A percentile compares a stretch with the other conserved stretches of the same genome.
Conservation (phyloP, 2,113 vertebrate genomes). For the Tapirus terrestris region DNA sequence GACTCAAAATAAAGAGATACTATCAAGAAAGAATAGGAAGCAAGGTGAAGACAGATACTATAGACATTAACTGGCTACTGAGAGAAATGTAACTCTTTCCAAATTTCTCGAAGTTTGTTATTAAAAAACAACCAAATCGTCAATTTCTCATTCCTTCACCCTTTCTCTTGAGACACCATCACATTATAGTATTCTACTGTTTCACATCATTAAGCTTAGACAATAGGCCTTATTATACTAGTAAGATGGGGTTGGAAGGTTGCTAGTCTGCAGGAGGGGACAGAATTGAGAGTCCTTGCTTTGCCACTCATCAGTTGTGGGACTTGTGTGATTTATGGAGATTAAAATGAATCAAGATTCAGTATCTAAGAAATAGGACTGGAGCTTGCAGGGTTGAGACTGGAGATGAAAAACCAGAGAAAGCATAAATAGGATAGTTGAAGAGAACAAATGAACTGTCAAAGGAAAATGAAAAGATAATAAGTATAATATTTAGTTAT, state of each 20-base stretch:
- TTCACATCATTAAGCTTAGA: not conserved
- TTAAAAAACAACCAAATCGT: not conserved
- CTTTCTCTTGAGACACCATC: conserved; percentile 3
- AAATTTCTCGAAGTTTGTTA: not conserved
- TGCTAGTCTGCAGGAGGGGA: not conserved
- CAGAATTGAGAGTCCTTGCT: not conserved
- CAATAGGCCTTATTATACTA: not conserved
- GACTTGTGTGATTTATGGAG: not conserved
- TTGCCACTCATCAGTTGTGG: not conserved
- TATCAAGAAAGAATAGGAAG: not conserved
- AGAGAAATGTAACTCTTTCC: not conserved
- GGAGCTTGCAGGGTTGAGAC: not conserved
- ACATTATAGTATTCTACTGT: not conserved
- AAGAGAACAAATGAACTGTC: not conserved
- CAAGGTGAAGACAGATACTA: not conserved
- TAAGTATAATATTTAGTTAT: not conserved
- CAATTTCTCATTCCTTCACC: not conserved
- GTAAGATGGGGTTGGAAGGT: not conserved
- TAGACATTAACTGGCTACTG: not conserved
- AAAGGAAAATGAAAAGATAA: not conserved
- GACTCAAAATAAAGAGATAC: not conserved
- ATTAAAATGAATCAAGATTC: conserved; percentile 33
- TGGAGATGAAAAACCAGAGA: not conserved
- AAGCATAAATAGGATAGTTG: not conserved
- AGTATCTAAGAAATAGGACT: not conserved